These are phyloP conservation scores for Polydrusus tereticollis DNA, from an alignment of 2,888 invertebrate species.

Conservation along the genomic window DNA sequence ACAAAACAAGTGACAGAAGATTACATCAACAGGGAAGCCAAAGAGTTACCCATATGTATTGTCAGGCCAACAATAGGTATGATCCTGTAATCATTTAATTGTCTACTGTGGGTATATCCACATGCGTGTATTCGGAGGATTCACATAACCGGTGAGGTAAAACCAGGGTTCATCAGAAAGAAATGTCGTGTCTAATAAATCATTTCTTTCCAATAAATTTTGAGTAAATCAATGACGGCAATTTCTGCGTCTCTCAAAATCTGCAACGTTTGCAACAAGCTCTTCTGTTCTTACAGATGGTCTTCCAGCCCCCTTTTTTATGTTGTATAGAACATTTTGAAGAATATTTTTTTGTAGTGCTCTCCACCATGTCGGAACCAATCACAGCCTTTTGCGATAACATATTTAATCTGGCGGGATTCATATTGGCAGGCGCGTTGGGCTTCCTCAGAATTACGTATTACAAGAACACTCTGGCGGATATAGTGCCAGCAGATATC, in stretches of 20 bases:
- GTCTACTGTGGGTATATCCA: too few species aligned
- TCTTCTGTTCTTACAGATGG: too few species aligned
- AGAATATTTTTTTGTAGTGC: too few species aligned
- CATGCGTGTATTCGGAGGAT: too few species aligned
- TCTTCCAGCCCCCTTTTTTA: background rate
- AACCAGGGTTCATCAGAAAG: too few species aligned
- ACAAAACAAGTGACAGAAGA: conserved; percentile 81
- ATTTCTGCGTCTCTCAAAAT: too few species aligned
- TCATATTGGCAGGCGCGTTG: conserved; percentile 52
- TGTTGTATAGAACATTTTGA: background rate
- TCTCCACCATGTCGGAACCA: conserved; percentile 55
- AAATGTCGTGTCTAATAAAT: too few species aligned
- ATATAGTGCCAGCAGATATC: conserved; percentile 83
- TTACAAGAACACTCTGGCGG: conserved; percentile 63
- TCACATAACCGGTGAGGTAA: too few species aligned
- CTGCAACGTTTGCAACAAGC: too few species aligned
- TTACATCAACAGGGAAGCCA: conserved; percentile 69
- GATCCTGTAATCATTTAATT: conserved; percentile 36
- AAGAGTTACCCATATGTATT: conserved; percentile 75
- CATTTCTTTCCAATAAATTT: too few species aligned
- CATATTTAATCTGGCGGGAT: conserved; percentile 52
- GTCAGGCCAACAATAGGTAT: conserved; percentile 77
- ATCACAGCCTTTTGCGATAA: conserved; percentile 72
- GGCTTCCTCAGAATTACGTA: conserved; percentile 71
- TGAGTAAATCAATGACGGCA: too few species aligned